These are phyloP conservation scores for Rhingia campestris DNA, from an alignment of 2,888 invertebrate species.

Conservation along the genomic window DNA sequence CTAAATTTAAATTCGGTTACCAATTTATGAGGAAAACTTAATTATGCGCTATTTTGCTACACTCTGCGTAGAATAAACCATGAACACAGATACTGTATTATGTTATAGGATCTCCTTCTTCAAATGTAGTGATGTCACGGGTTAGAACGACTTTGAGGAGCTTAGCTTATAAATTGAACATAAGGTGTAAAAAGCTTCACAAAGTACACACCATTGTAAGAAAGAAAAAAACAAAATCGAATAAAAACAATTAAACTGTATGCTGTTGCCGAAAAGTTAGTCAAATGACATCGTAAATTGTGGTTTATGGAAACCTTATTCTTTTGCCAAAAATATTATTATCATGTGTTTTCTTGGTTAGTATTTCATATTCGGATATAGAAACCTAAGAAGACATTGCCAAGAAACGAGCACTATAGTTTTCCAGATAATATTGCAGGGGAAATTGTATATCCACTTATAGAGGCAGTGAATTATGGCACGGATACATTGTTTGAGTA, in stretches of 20 bases:
- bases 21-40: too few relatives aligned
- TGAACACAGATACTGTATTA: too few relatives aligned
- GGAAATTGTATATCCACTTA: not conserved
- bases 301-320: slow-evolving; percentile 5
- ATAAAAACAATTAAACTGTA: not conserved
- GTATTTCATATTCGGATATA: slow-evolving; percentile 3
- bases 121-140: too few relatives aligned
- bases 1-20: too few relatives aligned
- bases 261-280: not conserved
- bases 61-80: too few relatives aligned
- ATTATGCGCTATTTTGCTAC: too few relatives aligned
- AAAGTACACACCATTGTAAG: too few relatives aligned
- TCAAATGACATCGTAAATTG: slow-evolving; percentile 2
- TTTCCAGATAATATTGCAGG: not conserved
- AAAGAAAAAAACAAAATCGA: not conserved
- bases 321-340: slow-evolving; percentile 8
- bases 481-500: too few relatives aligned
- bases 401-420: not conserved
- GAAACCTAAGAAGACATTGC: not conserved
- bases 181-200: too few relatives aligned
- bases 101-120: too few relatives aligned
- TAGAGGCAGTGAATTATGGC: not conserved
- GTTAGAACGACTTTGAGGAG: too few relatives aligned
- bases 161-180: too few relatives aligned
- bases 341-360: slow-evolving; percentile 5